Percentiles rank a stretch among this genome's conserved stretches.
Evolutionary conservation across 2,888 invertebrate species (phyloP).

Genomic region (Hypomecis punctinalis): DNA sequence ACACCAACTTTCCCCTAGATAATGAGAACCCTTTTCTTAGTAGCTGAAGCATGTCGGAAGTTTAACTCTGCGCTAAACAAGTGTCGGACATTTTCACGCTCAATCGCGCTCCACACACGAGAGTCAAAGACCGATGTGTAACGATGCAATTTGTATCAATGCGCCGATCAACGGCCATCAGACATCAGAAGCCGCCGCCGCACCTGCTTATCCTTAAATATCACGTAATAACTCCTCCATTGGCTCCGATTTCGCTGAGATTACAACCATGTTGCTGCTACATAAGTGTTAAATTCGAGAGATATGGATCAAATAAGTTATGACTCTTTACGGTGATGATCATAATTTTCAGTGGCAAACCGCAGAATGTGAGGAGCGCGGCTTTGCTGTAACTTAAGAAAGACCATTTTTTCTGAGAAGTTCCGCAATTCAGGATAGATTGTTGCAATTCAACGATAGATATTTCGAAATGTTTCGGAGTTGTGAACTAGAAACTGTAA

Average conservation of each 20-base stretch:
- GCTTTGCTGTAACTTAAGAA: conserved; percentile 50
- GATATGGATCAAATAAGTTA: conserved; percentile 29
- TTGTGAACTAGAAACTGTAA: not conserved
- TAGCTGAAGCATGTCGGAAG: conserved; percentile 20
- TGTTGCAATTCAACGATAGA: conserved; percentile 13
- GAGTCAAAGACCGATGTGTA: conserved; percentile 52
- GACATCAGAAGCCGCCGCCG: conserved; percentile 71
- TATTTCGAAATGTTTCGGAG: not conserved
- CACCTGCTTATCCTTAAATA: conserved; percentile 75
- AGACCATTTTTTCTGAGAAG: conserved; percentile 49
- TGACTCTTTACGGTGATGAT: conserved; percentile 45
- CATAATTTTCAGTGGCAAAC: conserved; percentile 71
- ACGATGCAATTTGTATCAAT: conserved; percentile 77
- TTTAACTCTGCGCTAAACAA: conserved; percentile 4
- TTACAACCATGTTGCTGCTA: conserved; percentile 30
- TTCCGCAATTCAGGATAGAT: conserved; percentile 43
- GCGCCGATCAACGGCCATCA: conserved; percentile 67
- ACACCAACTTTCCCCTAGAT: no score
- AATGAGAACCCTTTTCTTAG: not conserved
- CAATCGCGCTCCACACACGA: conserved; percentile 28
- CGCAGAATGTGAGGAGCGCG: conserved; percentile 70
- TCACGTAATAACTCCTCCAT: conserved; percentile 63
- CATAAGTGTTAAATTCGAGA: conserved; percentile 43
- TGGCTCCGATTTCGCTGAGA: conserved; percentile 25
- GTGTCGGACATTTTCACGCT: conserved; percentile 15